Evolutionary conservation across 30 jellyfish, hydroid and myxozoan genomes (phyloP), one percentile per base, ranked within the genome.

Genomic region (Aurelia sp.): DNA sequence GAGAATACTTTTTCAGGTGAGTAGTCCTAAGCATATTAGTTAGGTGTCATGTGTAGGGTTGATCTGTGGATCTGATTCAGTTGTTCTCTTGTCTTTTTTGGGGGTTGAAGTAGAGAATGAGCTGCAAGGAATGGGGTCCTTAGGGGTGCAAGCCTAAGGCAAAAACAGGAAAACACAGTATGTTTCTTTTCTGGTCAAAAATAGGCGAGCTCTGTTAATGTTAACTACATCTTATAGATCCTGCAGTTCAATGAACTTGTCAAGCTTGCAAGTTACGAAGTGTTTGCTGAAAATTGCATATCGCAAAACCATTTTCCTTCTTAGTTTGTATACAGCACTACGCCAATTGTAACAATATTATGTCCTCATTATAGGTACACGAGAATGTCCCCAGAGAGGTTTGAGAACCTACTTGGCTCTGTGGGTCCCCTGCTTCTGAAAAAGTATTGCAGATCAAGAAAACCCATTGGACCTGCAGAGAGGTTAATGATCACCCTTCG

Each of bases 1-100:
- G 85, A 74, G 85, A 74, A 74, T 74, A 74, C 72, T 74, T 74
- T 74, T 74, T 74, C 81, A 69, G 81, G 81, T 69, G 81, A 69
- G 63, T 8, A 69, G 48, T 27, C 81, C 31, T 19, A 44, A 44
- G 15, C 27, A 44, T 47, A n/a, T n/a, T n/a, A n/a, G n/a, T n/a
- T n/a, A n/a, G n/a, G n/a, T n/a, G n/a, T n/a, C n/a, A 35, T 35
- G 47, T 35, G 5, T 2, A 4, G n/a, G n/a, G 47, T 35, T 35
- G 47, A 5, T 35, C 5, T 35, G 47, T 5, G 47, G 47, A 35
- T 35, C 47, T 35, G 5, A 2, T 4, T 35, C 47, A 35, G 5
- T 35, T 35, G 5, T 35, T 35, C 47, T 2, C 5, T 35, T 35
- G 47, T 35, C 47, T 35, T 35, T 35, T 35, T 35, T 4, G 5